A percentile compares a stretch with the other conserved stretches of the same genome.
These are phyloP conservation scores for Phania funesta DNA, from an alignment of 2,888 invertebrate species.

Conservation along the genomic window DNA sequence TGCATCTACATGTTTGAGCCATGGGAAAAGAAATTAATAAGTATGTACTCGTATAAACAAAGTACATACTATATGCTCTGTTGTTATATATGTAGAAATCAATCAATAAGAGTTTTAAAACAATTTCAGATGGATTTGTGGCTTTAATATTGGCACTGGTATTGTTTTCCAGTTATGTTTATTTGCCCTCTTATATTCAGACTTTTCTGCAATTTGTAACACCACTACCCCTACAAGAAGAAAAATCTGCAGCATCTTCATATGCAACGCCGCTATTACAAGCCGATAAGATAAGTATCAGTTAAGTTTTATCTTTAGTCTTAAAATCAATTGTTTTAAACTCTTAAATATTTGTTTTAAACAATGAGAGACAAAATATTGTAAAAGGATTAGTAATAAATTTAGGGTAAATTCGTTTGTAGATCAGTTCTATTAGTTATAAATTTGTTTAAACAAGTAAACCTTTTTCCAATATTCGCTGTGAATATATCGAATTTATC, in stretches of 20 bases:
- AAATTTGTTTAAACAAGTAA: not conserved
- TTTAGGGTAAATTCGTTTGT: not conserved
- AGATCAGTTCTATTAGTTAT: not conserved
- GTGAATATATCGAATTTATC: too few species aligned
- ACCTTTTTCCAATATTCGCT: not conserved
- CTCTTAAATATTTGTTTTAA: not conserved
- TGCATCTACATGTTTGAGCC: slow-evolving; percentile 81
- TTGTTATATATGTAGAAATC: not conserved
- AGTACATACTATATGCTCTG: not conserved
- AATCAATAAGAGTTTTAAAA: not conserved
- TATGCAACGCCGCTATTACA: slow-evolving; percentile 72
- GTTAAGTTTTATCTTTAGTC: slow-evolving; percentile 62
- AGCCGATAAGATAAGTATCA: slow-evolving; percentile 73
- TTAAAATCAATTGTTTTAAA: not conserved
- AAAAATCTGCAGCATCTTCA: slow-evolving; percentile 16
- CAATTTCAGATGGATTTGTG: slow-evolving; percentile 80
- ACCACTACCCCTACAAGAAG: slow-evolving; percentile 70
- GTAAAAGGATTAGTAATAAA: not conserved
- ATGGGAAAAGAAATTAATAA: slow-evolving; percentile 81
- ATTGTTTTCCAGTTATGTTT: slow-evolving; percentile 82
- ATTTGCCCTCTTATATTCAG: slow-evolving; percentile 82
- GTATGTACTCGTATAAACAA: slow-evolving; percentile 73
- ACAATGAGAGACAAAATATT: not conserved
- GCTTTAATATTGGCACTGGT: slow-evolving; percentile 81
- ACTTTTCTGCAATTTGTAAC: slow-evolving; percentile 76